Percentiles rank a stretch among this genome's conserved stretches.
phyloP scores from a whole-genome alignment of 2,888 invertebrate species.

The Timema podura region DNA sequence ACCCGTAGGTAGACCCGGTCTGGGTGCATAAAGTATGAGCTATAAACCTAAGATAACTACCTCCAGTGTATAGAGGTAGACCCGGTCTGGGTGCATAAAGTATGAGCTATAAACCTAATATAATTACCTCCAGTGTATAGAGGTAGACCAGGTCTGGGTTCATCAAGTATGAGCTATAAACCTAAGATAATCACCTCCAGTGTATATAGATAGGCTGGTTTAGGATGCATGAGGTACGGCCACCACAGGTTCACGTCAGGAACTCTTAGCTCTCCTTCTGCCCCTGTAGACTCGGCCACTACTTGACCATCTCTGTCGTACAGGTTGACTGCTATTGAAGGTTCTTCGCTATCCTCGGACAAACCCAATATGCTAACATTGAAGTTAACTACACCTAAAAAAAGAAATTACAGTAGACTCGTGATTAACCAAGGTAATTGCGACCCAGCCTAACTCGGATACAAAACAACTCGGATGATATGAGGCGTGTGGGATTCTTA shows the following conservation, averaged over 20 bases:
- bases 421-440: too few relatives aligned
- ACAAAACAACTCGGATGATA: too few relatives aligned
- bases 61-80: constrained; percentile 80
- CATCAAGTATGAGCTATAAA: too few relatives aligned
- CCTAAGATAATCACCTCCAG: constrained; percentile 56
- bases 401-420: too few relatives aligned
- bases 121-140: constrained; percentile 80
- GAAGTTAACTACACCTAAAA: constrained; percentile 55
- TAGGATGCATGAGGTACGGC: constrained; percentile 81
- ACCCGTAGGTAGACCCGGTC: constrained; percentile 73
- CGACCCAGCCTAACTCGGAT: too few relatives aligned
- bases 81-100: too few relatives aligned
- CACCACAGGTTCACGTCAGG: constrained; percentile 81
- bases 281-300: constrained; percentile 52
- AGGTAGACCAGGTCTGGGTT: constrained; percentile 66
- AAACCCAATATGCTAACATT: constrained; percentile 50
- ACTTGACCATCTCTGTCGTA: constrained; percentile 53
- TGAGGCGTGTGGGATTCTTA: too few relatives aligned
- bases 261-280: constrained; percentile 59
- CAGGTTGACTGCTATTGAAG: constrained; percentile 36
- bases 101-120: too few relatives aligned
- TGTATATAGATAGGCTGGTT: constrained; percentile 80
- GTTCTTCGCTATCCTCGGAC: constrained; percentile 16
- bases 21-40: too few relatives aligned
- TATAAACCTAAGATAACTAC: constrained; percentile 43